Percentiles rank a stretch among this genome's conserved stretches.
Evolutionary conservation across 2,888 invertebrate species (phyloP).

Genomic region (Drosophila parthenogenetica): DNA sequence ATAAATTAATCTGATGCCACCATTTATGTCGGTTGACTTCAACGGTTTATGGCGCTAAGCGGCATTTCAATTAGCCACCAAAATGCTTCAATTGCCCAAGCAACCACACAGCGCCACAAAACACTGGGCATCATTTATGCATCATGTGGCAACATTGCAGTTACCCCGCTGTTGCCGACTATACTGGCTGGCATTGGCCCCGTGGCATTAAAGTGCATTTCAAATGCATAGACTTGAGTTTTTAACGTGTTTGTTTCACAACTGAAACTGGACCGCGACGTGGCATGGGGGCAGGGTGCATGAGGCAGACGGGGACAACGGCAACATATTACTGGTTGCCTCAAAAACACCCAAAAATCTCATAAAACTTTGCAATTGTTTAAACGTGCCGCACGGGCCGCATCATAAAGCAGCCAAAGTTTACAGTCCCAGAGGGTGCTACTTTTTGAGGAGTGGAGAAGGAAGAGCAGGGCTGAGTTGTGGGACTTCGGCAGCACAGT

Average conservation of each 20-base stretch:
- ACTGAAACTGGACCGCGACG: slow-evolving; percentile 1
- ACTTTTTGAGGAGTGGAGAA: not conserved
- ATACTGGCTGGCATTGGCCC: not conserved
- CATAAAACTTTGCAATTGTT: slow-evolving; percentile 73
- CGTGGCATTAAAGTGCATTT: slow-evolving; percentile 29
- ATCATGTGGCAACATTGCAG: slow-evolving; percentile 15
- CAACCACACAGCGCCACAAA: slow-evolving; percentile 28
- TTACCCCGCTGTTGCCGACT: not conserved
- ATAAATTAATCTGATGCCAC: too few relatives aligned
- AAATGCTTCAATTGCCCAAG: not conserved
- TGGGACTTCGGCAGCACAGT: not conserved
- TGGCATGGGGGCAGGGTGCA: not conserved
- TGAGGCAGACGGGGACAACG: not conserved
- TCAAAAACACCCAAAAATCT: slow-evolving; percentile 50
- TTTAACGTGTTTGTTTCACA: slow-evolving; percentile 15
- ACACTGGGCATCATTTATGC: slow-evolving; percentile 44
- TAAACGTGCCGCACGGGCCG: slow-evolving; percentile 68
- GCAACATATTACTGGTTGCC: slow-evolving; percentile 24
- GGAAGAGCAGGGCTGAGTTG: not conserved
- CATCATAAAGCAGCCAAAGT: slow-evolving; percentile 47
- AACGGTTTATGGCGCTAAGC: slow-evolving; percentile 43
- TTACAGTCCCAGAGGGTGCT: slow-evolving; percentile 37
- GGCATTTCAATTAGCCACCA: slow-evolving; percentile 60
- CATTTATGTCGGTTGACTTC: slow-evolving; percentile 1
- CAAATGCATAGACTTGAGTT: slow-evolving; percentile 24